Percentiles rank a stretch among this genome's conserved stretches.
phyloP scores from a whole-genome alignment of 2,888 invertebrate species.

The Stegophylla sp. region DNA sequence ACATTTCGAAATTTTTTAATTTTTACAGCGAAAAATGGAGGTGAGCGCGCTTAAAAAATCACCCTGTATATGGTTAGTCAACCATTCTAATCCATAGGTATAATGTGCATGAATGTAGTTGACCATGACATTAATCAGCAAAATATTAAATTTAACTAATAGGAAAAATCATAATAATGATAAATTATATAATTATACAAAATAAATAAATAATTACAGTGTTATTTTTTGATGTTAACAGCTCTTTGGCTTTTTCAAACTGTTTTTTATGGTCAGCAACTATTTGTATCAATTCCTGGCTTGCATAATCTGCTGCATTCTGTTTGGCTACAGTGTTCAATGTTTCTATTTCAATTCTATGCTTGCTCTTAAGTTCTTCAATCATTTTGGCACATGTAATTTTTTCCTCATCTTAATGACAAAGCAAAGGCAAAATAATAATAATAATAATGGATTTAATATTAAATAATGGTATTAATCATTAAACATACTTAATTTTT shows the following conservation, averaged over 20 bases:
- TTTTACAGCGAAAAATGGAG: no score
- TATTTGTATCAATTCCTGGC: conserved; percentile 38
- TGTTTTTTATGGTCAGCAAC: conserved; percentile 29
- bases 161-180: not conserved
- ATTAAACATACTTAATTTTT: conserved; percentile 39
- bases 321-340: conserved; percentile 22
- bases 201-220: conserved; percentile 4
- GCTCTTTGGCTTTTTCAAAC: conserved; percentile 45
- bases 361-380: conserved; percentile 48
- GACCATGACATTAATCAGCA: no score
- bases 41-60: no score
- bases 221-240: conserved; percentile 29
- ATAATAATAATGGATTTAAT: not conserved
- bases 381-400: conserved; percentile 39
- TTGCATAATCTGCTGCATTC: conserved; percentile 23
- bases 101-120: no score
- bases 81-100: no score
- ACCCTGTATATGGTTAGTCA: no score
- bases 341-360: conserved; percentile 32
- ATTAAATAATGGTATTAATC: not conserved
- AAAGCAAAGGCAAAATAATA: not conserved
- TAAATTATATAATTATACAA: not conserved
- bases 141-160: no score
- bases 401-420: conserved; percentile 41
- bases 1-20: no score